Evolutionary conservation across 1,140 invertebrate genomes (phyloP).

Genomic region (Tetramorium simillimum): DNA sequence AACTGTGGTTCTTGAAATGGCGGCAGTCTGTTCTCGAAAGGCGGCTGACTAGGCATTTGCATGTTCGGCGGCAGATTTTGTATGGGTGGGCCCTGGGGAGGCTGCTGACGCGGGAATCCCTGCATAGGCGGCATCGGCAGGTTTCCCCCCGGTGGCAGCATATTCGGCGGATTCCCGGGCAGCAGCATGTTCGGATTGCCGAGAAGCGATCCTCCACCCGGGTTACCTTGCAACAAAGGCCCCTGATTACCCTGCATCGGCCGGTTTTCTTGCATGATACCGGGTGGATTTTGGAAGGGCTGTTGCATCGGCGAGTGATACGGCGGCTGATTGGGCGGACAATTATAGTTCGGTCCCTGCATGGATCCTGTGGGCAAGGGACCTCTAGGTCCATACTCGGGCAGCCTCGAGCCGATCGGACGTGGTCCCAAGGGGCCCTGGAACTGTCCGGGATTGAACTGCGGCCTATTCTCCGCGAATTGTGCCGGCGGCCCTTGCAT

Average conservation of each 20-base stretch:
- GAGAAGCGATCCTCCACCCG: conserved; percentile 63
- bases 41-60: conserved; percentile 70
- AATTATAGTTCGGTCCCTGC: conserved; percentile 72
- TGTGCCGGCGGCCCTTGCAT: conserved; percentile 68
- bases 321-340: conserved; percentile 74
- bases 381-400: conserved; percentile 72
- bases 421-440: conserved; percentile 54
- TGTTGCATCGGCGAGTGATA: conserved; percentile 71
- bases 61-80: conserved; percentile 66
- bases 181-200: conserved; percentile 66
- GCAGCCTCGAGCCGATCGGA: conserved; percentile 66
- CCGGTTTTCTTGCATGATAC: conserved; percentile 57
- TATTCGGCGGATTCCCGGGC: conserved; percentile 48
- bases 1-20: conserved; percentile 76
- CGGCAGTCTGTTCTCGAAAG: conserved; percentile 78
- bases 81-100: conserved; percentile 69
- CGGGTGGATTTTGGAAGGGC: conserved; percentile 60
- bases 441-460: conserved; percentile 75
- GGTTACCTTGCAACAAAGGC: conserved; percentile 72
- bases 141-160: conserved; percentile 57
- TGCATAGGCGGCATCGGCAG: conserved; percentile 73
- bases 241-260: conserved; percentile 71
- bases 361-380: conserved; percentile 31
- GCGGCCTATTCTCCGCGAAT: conserved; percentile 69
- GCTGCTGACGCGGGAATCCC: conserved; percentile 65